phyloP scores from a whole-genome alignment of 2,888 invertebrate genomes.

The Cecidostiba fungosa region DNA sequence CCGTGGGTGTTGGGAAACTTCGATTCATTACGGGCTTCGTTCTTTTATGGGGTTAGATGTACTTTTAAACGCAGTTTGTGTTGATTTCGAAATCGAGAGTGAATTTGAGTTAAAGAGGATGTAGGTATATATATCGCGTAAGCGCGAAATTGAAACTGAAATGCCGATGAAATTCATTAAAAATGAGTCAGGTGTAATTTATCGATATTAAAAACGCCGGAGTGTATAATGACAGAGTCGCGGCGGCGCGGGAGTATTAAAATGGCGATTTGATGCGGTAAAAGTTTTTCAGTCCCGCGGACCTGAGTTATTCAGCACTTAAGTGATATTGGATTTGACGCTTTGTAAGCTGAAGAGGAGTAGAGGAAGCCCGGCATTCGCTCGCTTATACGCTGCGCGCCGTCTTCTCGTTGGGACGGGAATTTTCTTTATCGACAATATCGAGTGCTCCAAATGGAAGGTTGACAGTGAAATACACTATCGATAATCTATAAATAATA shows the following conservation, averaged over 20 bases:
- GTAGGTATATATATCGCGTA: not conserved
- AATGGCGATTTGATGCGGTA: constrained; percentile 36
- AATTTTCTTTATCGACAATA: constrained; percentile 62
- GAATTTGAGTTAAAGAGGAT: not conserved
- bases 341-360: constrained; percentile 50
- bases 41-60: not conserved
- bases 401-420: constrained; percentile 24
- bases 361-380: constrained; percentile 31
- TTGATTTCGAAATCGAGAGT: not conserved
- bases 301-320: constrained; percentile 56
- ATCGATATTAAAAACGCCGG: not conserved
- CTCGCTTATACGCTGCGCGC: not conserved
- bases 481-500: constrained; percentile 60
- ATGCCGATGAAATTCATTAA: not conserved
- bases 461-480: constrained; percentile 57
- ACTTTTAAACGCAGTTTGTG: too few species aligned
- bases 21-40: not conserved
- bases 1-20: not conserved
- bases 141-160: not conserved
- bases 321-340: constrained; percentile 61
- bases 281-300: constrained; percentile 37
- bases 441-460: constrained; percentile 60
- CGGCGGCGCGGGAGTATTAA: constrained; percentile 2
- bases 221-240: constrained; percentile 22
- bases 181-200: not conserved